Evolutionary conservation across 2,113 vertebrate species (phyloP).

Genomic region (Epinephelus moara): DNA sequence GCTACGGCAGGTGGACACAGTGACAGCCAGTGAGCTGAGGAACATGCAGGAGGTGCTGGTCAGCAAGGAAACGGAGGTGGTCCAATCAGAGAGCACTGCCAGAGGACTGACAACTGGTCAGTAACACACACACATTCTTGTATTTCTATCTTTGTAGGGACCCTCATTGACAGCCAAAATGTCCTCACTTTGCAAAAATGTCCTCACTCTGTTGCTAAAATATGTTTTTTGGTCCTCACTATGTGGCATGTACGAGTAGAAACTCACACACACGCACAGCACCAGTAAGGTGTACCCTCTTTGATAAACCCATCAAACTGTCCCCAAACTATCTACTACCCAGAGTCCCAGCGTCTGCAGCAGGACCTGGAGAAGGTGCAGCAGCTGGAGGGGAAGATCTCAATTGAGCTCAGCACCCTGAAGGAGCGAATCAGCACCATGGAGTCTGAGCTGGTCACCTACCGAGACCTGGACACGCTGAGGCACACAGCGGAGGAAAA

Average conservation of each 20-base stretch:
- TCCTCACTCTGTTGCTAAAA: too few species aligned
- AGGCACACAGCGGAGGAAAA: conserved; percentile 90
- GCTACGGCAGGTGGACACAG: conserved; percentile 90
- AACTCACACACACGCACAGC: background rate
- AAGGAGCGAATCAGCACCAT: conserved; percentile 89
- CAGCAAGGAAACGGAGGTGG: conserved; percentile 96
- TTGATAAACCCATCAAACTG: background rate
- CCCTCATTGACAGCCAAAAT: too few species aligned
- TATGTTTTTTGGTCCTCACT: too few species aligned
- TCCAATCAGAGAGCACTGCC: conserved; percentile 94
- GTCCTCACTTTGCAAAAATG: too few species aligned
- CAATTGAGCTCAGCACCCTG: conserved; percentile 87
- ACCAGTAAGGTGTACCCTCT: background rate
- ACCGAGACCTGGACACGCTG: conserved; percentile 90
- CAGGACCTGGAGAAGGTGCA: conserved; percentile 97
- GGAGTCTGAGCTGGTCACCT: conserved; percentile 86
- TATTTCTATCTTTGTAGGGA: too few species aligned
- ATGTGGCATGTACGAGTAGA: too few species aligned
- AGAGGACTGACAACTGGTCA: conserved; percentile 91
- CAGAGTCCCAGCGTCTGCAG: conserved; percentile 93
- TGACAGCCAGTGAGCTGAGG: conserved; percentile 92
- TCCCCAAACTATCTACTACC: background rate
- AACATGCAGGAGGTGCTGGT: conserved; percentile 96
- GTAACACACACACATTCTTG: conserved; percentile 18
- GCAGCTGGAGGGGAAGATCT: conserved; percentile 93